Evolutionary conservation across 1,140 invertebrate species (phyloP).

Genomic region (Phthorimaea operculella): DNA sequence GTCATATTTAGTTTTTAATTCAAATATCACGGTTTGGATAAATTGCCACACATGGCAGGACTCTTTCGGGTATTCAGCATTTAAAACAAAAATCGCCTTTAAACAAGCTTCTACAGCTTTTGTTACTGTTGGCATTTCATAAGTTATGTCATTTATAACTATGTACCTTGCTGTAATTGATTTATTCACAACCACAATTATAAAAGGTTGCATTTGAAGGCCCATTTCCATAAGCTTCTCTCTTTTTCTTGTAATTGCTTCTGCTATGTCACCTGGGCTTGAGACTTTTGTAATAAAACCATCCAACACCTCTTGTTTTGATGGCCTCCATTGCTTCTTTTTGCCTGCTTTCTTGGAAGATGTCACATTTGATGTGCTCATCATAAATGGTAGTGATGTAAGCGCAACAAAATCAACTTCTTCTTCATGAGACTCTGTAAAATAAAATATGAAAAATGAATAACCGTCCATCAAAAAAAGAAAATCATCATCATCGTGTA

Average conservation of each 20-base stretch:
- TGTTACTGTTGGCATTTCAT: background rate
- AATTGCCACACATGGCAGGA: background rate
- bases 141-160: background rate
- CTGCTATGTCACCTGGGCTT: background rate
- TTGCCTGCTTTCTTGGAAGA: background rate
- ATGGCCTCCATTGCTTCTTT: background rate
- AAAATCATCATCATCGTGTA: too few relatives aligned
- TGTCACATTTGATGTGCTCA: too few relatives aligned
- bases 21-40: conserved; percentile 3
- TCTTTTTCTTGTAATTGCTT: background rate
- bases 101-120: conserved; percentile 7
- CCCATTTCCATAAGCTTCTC: background rate
- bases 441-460: too few relatives aligned
- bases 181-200: background rate
- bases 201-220: background rate
- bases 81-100: conserved; percentile 6
- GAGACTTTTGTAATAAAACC: background rate
- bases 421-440: too few relatives aligned
- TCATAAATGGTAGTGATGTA: too few relatives aligned
- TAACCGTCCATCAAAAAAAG: too few relatives aligned
- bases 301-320: background rate
- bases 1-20: conserved; percentile 3
- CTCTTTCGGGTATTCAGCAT: conserved; percentile 8
- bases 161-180: background rate
- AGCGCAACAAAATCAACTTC: too few relatives aligned